Evolutionary conservation across 2,888 invertebrate genomes (phyloP), one percentile per base, ranked within the genome.

Genomic region (Tridacna gigas): DNA sequence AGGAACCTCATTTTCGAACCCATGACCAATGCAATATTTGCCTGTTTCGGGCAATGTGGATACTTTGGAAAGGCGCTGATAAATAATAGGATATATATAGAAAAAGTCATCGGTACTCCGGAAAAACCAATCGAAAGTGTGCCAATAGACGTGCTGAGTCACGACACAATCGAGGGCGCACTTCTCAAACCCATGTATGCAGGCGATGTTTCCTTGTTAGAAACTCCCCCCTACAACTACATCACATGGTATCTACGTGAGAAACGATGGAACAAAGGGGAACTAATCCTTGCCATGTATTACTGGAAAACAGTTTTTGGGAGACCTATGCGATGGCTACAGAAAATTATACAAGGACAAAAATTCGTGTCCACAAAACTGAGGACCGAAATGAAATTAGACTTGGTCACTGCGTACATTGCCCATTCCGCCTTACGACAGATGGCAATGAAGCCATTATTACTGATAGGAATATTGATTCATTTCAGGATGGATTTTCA

Each of bases 91-190:
- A 69, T 91, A n/a, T 93, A 93, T 75, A 91, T 93, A 20, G 89
- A 91, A 18, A 89, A 88, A 48, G 90, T 92, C 1, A 91, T 93
- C 22, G 93, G 92, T n/a, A 84, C 85, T 4, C 77, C 87, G 51
- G 90, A 91, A 7, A 82, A 89, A n/a, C 83, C 87, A 22, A 90
- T 93, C 25, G 93, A 93, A 82, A 82, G 90, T 37, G 92, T 93
- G 5, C 93, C 92, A 0, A 87, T 92, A 20, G 92, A 93, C 80
- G 92, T 92, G 13, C 86, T 93, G 1, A 93, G 93, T 76, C 93
- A 93, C 73, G 93, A 92, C 78, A 92, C 92, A 9, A 92, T 92
- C 79, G 93, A 92, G 74, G 92, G 92, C 13, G 92, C 92, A 0
- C 82, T 92, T 1, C 80, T 92, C 61, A 86, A 90, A 26, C 92